Evolutionary conservation across 2,797 vertebrate genomes (phyloP).

Genomic region (Spondyliosoma cantharus): DNA sequence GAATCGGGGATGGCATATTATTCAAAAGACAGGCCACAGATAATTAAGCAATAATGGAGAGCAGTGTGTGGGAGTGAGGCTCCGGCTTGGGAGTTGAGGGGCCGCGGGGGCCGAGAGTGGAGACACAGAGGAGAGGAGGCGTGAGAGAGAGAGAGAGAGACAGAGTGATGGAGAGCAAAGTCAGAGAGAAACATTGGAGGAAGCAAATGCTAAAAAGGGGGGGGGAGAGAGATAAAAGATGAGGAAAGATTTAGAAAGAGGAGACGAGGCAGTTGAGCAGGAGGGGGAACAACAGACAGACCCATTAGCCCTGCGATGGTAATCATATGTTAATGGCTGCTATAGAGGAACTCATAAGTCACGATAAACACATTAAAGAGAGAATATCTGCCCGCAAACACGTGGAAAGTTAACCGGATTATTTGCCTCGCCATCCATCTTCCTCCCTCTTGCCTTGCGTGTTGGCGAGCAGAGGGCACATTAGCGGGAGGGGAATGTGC

Average conservation of each 20-base stretch:
- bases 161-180: slow-evolving; percentile 7
- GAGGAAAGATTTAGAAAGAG: slow-evolving; percentile 41
- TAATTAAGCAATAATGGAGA: slow-evolving; percentile 79
- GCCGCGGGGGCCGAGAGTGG: slow-evolving; percentile 50
- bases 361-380: slow-evolving; percentile 79
- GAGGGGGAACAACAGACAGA: slow-evolving; percentile 57
- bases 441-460: slow-evolving; percentile 42
- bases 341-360: slow-evolving; percentile 74
- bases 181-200: slow-evolving; percentile 15
- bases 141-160: background rate
- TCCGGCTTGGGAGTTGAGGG: slow-evolving; percentile 57
- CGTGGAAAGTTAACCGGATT: slow-evolving; percentile 76
- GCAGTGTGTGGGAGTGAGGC: slow-evolving; percentile 56
- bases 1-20: slow-evolving; percentile 48
- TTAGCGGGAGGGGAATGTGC: slow-evolving; percentile 54
- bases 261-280: slow-evolving; percentile 48
- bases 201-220: slow-evolving; percentile 31
- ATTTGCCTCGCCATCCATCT: slow-evolving; percentile 72
- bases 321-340: slow-evolving; percentile 79
- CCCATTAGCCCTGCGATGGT: slow-evolving; percentile 76
- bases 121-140: slow-evolving; percentile 53
- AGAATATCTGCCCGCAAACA: slow-evolving; percentile 77
- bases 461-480: slow-evolving; percentile 57
- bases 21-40: slow-evolving; percentile 72
- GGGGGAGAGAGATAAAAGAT: slow-evolving; percentile 45